Evolutionary conservation across 2,888 invertebrate species (phyloP), one percentile per base, ranked within the genome.

Genomic region (Eilema caniola): DNA sequence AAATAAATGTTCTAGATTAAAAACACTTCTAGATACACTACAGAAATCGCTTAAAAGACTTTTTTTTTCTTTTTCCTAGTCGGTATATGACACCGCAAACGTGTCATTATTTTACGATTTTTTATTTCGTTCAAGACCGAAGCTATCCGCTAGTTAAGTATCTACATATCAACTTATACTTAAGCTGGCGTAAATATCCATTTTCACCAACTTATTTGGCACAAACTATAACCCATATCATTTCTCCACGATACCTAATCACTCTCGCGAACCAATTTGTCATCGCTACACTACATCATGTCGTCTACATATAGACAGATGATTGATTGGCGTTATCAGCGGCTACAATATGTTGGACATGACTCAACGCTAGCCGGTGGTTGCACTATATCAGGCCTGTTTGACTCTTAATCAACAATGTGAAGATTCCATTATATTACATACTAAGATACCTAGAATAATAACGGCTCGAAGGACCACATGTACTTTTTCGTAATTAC

Each of bases 251-350:
- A 53, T 1, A 20, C n/a, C 53, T 53, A 53, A 53, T n/a, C 53
- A n/a, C n/a, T 53, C 53, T 53, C 53, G 53, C 53, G 53, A 53
- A n/a, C 53, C n/a, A 53, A 53, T 53, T 53, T 53, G 53, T 53
- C 53, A 53, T 47, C 20, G 47, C 16, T 53, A n/a, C n/a, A 53
- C n/a, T n/a, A n/a, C 10, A n/a, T n/a, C 53, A 20, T 41, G 41
- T 47, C 53, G 20, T n/a, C 53, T n/a, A 53, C n/a, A 53, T n/a
- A 53, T 53, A 53, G 53, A 10, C 53, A n/a, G 8, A 10, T 53
- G 53, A 53, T n/a, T n/a, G 53, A 53, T 53, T 7, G 53, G n/a
- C 53, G 53, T n/a, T 53, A n/a, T n/a, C 53, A n/a, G 53, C 20
- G 53, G 8, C 53, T 5, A n/a, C 53, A 53, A n/a, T n/a, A n/a